Evolutionary conservation across 2,888 invertebrate species (phyloP).

Genomic region (Xanthia icteritia): DNA sequence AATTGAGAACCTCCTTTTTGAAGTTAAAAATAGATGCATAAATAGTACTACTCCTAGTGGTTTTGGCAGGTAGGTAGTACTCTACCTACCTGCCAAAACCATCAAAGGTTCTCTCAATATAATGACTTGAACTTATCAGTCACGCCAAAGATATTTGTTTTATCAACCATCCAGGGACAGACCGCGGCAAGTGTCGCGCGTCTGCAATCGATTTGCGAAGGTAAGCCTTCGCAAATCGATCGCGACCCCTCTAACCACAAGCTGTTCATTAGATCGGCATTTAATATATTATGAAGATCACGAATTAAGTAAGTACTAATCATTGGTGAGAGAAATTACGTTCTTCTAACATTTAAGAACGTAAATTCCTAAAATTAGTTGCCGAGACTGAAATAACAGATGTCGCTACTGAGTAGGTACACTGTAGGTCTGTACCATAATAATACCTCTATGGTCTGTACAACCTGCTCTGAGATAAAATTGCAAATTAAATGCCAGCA

Average conservation of each 20-base stretch:
- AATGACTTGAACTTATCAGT: too few relatives aligned
- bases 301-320: too few relatives aligned
- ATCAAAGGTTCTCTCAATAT: too few relatives aligned
- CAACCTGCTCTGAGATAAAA: background rate
- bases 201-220: too few relatives aligned
- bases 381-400: constrained; percentile 1
- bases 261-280: background rate
- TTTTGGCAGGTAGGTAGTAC: too few relatives aligned
- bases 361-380: background rate
- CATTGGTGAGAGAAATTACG: too few relatives aligned
- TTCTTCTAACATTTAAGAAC: background rate
- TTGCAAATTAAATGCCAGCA: background rate
- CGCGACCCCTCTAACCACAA: background rate
- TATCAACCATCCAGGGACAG: background rate
- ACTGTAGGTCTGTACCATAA: too few relatives aligned
- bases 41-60: background rate
- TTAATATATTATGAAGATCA: background rate
- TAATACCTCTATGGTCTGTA: too few relatives aligned
- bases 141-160: background rate
- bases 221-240: constrained; percentile 1
- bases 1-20: too few relatives aligned
- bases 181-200: too few relatives aligned
- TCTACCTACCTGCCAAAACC: background rate
- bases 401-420: background rate
- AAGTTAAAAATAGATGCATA: background rate